These are phyloP conservation scores for Oncorhynchus mykiss DNA, from an alignment of 2,113 vertebrate genomes.

Conservation along the genomic window DNA sequence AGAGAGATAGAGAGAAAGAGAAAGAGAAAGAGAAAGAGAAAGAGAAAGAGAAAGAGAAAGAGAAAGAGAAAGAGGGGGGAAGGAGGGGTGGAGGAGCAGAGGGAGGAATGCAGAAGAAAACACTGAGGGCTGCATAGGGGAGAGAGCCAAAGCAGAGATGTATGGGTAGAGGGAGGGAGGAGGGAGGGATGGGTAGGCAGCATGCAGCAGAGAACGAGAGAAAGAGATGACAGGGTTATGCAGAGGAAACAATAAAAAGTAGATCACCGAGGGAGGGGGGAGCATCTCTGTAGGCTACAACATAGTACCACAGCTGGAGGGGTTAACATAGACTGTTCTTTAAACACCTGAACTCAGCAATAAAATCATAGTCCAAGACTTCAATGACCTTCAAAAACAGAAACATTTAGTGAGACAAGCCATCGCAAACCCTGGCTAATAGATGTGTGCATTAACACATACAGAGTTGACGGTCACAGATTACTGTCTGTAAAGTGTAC, in stretches of 20 bases:
- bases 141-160: slow-evolving; percentile 64
- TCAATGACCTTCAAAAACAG: slow-evolving; percentile 26
- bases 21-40: background rate
- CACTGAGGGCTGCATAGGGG: slow-evolving; percentile 60
- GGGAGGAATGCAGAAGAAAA: slow-evolving; percentile 57
- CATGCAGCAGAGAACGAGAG: slow-evolving; percentile 41
- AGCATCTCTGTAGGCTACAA: slow-evolving; percentile 3
- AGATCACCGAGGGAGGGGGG: slow-evolving; percentile 5
- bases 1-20: background rate
- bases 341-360: too few relatives aligned
- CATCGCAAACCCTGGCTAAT: too few relatives aligned
- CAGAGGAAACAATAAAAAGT: slow-evolving; percentile 31
- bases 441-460: background rate
- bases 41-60: background rate
- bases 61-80: background rate
- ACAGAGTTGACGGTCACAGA: background rate
- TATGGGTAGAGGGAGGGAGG: slow-evolving; percentile 46
- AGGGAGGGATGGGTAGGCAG: slow-evolving; percentile 38
- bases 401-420: background rate
- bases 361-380: background rate
- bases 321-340: too few relatives aligned
- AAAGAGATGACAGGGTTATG: slow-evolving; percentile 28
- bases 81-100: slow-evolving; percentile 23
- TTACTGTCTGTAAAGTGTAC: background rate
- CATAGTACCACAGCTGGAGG: background rate